Base-by-base conservation (phyloP, 2,888 invertebrate species). In the Caenorhabditis sulstoni region DNA sequence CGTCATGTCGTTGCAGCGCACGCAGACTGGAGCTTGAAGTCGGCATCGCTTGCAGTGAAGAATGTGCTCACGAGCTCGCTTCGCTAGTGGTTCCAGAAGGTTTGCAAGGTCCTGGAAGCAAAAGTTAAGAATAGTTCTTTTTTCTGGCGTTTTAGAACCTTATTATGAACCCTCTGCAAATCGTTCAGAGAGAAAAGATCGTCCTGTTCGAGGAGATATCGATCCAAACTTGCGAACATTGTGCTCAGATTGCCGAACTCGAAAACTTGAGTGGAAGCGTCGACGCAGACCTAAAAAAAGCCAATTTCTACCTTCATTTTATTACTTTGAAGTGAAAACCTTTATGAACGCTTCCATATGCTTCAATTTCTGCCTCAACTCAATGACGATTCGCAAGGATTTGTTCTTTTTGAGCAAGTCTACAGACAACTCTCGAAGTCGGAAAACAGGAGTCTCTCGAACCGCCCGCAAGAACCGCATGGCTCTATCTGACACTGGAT, bases 401-500 rank as follows among this genome's bases (percentile, higher is more conserved):
- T 73, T 68, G 47, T 77, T 73, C 50, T 80, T 82, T 11, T 62
- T 62, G 20, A 84, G 52, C 61, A 76, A 20, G 11, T 80, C 80
- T 12, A 41, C 39, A 3, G 75, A 22, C 4, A 80, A 37, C 29
- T 75, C 66, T 1, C 70, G 65, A 5, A 80, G 50, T 22, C 59
- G 37, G 18, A 80, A 74, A 0, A 80, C 80, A 1, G 80, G 80
- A 16, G 61, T 39, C 22, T 80, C 80, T 20, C 71, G 70, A 37
- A 80, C 75, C 7, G 64, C 66, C 47, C 75, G 37, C 20, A 80
- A 18, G 44, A 80, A 80, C n/a, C 79, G 93, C 87, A 93, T 93
- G 0, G 95, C 94, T 91, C 95, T 95, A 86, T 94, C 94, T 12
- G 95, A 94, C 12, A 95, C 95, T n/a, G 93, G 93, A 91, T 94